Evolutionary conservation across 2,113 vertebrate genomes (phyloP), one percentile per base, ranked within the genome.

Genomic region (Dolichallabes microphthalmus): DNA sequence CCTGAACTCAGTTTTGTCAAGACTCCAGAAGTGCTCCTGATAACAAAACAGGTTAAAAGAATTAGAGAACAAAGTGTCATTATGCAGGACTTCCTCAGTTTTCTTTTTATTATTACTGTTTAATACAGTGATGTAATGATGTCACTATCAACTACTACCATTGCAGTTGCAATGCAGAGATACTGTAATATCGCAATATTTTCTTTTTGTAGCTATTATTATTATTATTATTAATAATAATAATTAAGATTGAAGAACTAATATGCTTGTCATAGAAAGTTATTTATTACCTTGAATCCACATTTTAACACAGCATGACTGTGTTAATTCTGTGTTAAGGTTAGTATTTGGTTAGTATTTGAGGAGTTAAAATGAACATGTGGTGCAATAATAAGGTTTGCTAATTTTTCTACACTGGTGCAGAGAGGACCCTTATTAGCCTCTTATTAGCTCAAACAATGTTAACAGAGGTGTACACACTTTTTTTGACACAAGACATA

Each of bases 1-100:
- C 93, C 97, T 96, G 90, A 98, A 98, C 92, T 99, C 98, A 0
- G 97, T 96, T 91, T 98, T 96, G 94, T 99, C 98, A 87, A 98
- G 95, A 91, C 94, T 99, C 98, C 98, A 99, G 82, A 99, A 99
- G 90, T 96, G 95, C 85, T 99, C 98, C 98, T 99, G 87, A 64
- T 53, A 45, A 80, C 0, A 85, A 81, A 82, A 80, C 14, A 82
- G 1, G 10, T 60, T 35, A 53, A 4, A 61, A 64, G 53, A 6
- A 19, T 25, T 55, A 75, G 17, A 50, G 19, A 52, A 57, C 27
- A 55, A 55, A 57, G 11, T 77, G 30, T 8, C 10, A 45, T 73
- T 39, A 39, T 73, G 19, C 20, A 12, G 11, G 2, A 30, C 3
- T 8, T 61, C 60, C 60, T 22, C 20, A 61, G 7, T 45, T 45